Conservation (phyloP, 2,888 invertebrate genomes). For the Yponomeuta malinellus region DNA sequence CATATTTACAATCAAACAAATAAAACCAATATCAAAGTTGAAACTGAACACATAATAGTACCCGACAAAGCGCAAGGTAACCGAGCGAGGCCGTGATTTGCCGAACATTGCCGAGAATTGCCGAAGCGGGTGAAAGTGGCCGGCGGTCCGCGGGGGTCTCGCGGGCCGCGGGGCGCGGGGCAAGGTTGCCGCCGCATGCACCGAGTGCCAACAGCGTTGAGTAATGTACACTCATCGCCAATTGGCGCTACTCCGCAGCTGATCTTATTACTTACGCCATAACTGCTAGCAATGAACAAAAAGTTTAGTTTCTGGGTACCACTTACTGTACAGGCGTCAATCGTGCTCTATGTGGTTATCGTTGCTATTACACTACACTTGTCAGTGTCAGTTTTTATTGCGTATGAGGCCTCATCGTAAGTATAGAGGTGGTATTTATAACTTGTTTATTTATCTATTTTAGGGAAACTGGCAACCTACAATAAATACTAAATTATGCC, state of each 20-base stretch:
- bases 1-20: not conserved
- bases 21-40: not conserved
- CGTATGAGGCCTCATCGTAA: too few relatives aligned
- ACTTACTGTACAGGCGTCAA: conserved; percentile 44
- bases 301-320: too few relatives aligned
- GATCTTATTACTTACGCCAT: too few relatives aligned
- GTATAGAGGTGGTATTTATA: too few relatives aligned
- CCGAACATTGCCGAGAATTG: conserved; percentile 38
- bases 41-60: not conserved
- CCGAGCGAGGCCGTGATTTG: conserved; percentile 33
- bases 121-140: conserved; percentile 61
- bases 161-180: conserved; percentile 31
- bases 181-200: conserved; percentile 56
- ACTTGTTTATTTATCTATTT: too few relatives aligned
- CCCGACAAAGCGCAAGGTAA: conserved; percentile 14
- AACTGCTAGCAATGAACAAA: too few relatives aligned
- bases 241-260: too few relatives aligned
- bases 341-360: conserved; percentile 17
- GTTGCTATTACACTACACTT: conserved; percentile 34
- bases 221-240: conserved; percentile 40
- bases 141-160: conserved; percentile 30
- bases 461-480: too few relatives aligned
- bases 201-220: conserved; percentile 60
- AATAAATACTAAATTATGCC: too few relatives aligned
- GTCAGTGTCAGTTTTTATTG: conserved; percentile 18